These are phyloP conservation scores for Cephus sareptanus DNA, from an alignment of 2,888 invertebrate species.

Conservation along the genomic window DNA sequence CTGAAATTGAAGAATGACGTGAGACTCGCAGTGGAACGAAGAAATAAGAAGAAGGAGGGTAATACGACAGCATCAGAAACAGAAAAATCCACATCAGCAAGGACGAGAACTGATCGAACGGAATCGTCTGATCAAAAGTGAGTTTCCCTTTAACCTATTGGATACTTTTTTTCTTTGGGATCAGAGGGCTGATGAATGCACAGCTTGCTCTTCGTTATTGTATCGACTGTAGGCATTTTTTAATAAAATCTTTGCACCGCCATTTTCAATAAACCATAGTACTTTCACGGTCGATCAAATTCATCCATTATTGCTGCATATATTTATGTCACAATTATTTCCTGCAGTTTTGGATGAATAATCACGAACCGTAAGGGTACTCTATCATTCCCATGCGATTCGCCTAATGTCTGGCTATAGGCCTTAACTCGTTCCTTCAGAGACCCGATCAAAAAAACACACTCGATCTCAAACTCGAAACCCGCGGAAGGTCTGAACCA, in stretches of 20 bases:
- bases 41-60: conserved; percentile 71
- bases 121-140: conserved; percentile 63
- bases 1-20: conserved; percentile 83
- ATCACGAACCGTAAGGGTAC: conserved; percentile 55
- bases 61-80: conserved; percentile 81
- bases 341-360: neutral
- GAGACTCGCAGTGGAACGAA: conserved; percentile 79
- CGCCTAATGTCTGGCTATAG: conserved; percentile 66
- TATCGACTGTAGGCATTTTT: neutral
- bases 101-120: conserved; percentile 72
- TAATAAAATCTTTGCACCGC: conserved; percentile 42
- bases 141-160: conserved; percentile 37
- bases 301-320: neutral
- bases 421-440: conserved; percentile 65
- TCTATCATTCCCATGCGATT: conserved; percentile 62
- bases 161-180: conserved; percentile 6
- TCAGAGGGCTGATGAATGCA: neutral
- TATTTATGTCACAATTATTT: neutral
- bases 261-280: conserved; percentile 37
- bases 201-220: neutral
- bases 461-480: conserved; percentile 53
- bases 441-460: conserved; percentile 60
- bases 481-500: conserved; percentile 13
- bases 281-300: conserved; percentile 41
- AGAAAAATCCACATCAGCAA: conserved; percentile 77